Evolutionary conservation across 2,888 invertebrate genomes (phyloP).

Genomic region (Sclerodermus sp.): DNA sequence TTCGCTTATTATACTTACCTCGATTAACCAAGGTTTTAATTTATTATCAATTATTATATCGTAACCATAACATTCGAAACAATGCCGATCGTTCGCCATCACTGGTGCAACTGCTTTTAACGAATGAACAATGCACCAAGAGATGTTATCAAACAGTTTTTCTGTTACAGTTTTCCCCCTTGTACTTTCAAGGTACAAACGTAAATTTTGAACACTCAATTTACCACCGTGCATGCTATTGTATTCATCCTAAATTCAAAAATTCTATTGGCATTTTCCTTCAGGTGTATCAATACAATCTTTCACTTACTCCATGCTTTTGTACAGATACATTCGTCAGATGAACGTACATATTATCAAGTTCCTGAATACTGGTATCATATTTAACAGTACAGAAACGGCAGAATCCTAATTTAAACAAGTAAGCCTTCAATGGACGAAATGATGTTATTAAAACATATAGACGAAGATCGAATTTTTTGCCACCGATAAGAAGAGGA

Average conservation of each 20-base stretch:
- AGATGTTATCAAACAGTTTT: constrained; percentile 83
- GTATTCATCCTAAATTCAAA: constrained; percentile 75
- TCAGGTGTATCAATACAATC: no score
- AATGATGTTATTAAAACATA: constrained; percentile 94
- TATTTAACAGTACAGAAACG: constrained; percentile 96
- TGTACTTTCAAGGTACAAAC: constrained; percentile 87
- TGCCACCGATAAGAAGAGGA: constrained; percentile 91
- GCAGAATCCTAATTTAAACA: constrained; percentile 91
- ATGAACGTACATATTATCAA: constrained; percentile 93
- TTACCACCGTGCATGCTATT: constrained; percentile 94
- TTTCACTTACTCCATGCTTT: constrained; percentile 80
- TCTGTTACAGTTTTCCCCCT: constrained; percentile 87
- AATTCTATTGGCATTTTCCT: constrained; percentile 11
- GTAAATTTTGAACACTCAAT: constrained; percentile 88
- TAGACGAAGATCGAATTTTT: constrained; percentile 91
- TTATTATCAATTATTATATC: constrained; percentile 95
- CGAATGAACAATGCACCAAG: constrained; percentile 90
- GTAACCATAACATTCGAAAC: constrained; percentile 93
- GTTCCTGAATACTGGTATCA: constrained; percentile 82
- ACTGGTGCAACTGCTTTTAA: constrained; percentile 89
- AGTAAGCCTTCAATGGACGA: constrained; percentile 88
- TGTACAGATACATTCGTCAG: constrained; percentile 98
- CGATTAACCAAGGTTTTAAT: constrained; percentile 75
- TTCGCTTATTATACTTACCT: constrained; percentile 29
- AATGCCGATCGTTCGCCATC: constrained; percentile 90